phyloP scores from a whole-genome alignment of 2,113 vertebrate genomes.

The Lophius piscatorius region DNA sequence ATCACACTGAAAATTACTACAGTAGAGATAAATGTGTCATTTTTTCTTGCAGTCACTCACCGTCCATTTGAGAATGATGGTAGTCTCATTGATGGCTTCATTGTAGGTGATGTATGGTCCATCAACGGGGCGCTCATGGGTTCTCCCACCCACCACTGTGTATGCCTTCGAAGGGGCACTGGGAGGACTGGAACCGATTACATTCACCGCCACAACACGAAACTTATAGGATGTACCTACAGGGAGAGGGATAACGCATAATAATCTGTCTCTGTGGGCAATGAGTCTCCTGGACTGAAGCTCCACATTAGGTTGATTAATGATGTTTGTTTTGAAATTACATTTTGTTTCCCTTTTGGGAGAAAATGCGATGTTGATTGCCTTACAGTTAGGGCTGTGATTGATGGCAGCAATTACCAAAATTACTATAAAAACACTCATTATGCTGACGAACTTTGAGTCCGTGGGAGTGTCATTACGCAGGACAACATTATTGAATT shows the following conservation, averaged over 20 bases:
- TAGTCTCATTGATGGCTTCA: conserved; percentile 95
- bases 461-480: conserved; percentile 61
- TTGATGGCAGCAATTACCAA: conserved; percentile 66
- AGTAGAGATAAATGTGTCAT: too few relatives aligned
- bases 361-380: conserved; percentile 23
- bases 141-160: conserved; percentile 87
- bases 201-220: conserved; percentile 92
- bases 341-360: conserved; percentile 49
- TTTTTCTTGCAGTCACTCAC: conserved; percentile 71
- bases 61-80: conserved; percentile 98
- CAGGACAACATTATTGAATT: conserved; percentile 53
- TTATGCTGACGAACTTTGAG: conserved; percentile 65
- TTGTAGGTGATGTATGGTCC: conserved; percentile 98
- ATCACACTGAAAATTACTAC: background rate
- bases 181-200: conserved; percentile 92
- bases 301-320: conserved; percentile 35
- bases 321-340: conserved; percentile 45
- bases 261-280: conserved; percentile 1
- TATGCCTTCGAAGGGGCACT: conserved; percentile 91
- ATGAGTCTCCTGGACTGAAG: background rate
- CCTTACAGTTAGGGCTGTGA: conserved; percentile 42
- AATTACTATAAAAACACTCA: conserved; percentile 64
- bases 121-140: conserved; percentile 88
- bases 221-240: conserved; percentile 94
- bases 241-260: conserved; percentile 1